phyloP scores from a whole-genome alignment of 1,140 invertebrate genomes.

The Ceratina australensis region DNA sequence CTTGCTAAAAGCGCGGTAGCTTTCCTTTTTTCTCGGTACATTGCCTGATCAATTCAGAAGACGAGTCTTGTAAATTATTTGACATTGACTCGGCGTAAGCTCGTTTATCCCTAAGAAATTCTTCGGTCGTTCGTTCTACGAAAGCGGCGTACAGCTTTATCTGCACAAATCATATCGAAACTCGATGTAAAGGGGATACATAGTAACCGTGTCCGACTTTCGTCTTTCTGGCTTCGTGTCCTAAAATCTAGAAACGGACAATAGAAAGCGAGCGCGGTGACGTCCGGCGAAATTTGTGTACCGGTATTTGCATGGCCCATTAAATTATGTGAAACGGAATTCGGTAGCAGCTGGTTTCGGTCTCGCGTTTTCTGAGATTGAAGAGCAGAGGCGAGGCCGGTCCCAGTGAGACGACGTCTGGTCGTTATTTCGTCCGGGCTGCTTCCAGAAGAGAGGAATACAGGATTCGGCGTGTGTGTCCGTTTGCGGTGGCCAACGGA shows the following conservation, averaged over 20 bases:
- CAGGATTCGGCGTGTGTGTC: constrained; percentile 58
- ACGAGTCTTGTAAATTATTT: neutral
- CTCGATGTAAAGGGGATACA: too few species aligned
- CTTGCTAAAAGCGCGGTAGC: neutral
- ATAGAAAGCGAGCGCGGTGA: constrained; percentile 2
- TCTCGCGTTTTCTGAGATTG: constrained; percentile 36
- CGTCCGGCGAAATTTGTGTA: constrained; percentile 36
- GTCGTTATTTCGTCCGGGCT: constrained; percentile 56
- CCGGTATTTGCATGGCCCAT: constrained; percentile 28
- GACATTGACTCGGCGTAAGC: too few species aligned
- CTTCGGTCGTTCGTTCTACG: too few species aligned
- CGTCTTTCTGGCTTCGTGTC: too few species aligned
- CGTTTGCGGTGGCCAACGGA: constrained; percentile 51
- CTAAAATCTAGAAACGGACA: constrained; percentile 1
- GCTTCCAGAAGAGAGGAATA: constrained; percentile 60
- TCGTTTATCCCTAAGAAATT: too few species aligned
- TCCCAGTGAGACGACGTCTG: constrained; percentile 22
- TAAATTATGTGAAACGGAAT: constrained; percentile 46
- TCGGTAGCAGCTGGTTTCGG: constrained; percentile 45
- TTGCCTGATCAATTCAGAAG: neutral
- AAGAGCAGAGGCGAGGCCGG: constrained; percentile 23
- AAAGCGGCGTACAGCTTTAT: too few species aligned
- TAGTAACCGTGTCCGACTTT: too few species aligned
- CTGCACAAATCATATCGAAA: too few species aligned
- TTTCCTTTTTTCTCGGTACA: neutral